Percentiles rank a stretch among this genome's conserved stretches.
phyloP scores from a whole-genome alignment of 2,888 invertebrate species.

The Melanchra persicariae region DNA sequence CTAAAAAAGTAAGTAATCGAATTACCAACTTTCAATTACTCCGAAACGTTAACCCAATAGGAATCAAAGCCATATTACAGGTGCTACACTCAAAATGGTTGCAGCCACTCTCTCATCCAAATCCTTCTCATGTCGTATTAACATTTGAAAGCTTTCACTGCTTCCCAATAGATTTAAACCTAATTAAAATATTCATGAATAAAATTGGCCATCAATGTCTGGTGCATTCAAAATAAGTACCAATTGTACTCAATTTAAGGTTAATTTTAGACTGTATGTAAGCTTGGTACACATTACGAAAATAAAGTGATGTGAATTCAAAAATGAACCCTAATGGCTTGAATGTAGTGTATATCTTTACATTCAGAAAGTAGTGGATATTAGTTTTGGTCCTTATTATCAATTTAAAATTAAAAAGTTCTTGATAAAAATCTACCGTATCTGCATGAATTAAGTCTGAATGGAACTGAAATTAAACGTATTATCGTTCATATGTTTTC shows the following conservation, averaged over 20 bases:
- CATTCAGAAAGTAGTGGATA: too few relatives aligned
- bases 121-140: constrained; percentile 2
- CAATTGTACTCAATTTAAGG: background rate
- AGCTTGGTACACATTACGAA: background rate
- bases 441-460: background rate
- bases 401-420: too few relatives aligned
- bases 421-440: background rate
- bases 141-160: background rate
- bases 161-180: background rate
- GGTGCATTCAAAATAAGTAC: background rate
- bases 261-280: background rate
- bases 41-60: background rate
- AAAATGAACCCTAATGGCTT: background rate
- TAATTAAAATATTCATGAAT: constrained; percentile 6
- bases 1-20: background rate
- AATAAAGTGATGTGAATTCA: constrained; percentile 2
- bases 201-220: background rate
- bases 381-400: too few relatives aligned
- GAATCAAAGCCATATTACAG: background rate
- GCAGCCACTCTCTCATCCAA: background rate
- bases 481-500: background rate
- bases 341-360: background rate
- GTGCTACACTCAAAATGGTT: background rate
- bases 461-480: background rate
- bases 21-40: background rate